A percentile compares a stretch with the other conserved stretches of the same genome.
phyloP scores from a whole-genome alignment of 2,888 invertebrate genomes.

The Campoletis raptor region DNA sequence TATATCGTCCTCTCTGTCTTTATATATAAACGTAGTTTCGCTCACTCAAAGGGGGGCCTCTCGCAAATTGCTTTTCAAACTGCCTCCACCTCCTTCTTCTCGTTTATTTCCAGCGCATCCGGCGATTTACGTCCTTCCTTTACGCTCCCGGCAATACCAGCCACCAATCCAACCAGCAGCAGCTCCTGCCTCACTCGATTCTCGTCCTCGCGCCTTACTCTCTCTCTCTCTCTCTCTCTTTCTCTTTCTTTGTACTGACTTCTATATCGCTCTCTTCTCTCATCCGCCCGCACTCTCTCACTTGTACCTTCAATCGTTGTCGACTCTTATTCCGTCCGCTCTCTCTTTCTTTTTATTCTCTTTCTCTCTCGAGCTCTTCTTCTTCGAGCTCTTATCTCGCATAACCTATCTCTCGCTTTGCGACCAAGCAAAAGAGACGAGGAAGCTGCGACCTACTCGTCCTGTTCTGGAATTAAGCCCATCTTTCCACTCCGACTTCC shows the following conservation, averaged over 20 bases:
- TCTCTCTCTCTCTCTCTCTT: conserved; percentile 37
- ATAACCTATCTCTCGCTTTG: conserved; percentile 55
- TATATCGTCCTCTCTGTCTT: neutral
- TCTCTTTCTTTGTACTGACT: conserved; percentile 28
- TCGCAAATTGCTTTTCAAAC: conserved; percentile 73
- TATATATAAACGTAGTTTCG: conserved; percentile 51
- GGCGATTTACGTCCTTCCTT: conserved; percentile 72
- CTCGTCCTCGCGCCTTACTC: conserved; percentile 50
- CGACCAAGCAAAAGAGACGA: conserved; percentile 52
- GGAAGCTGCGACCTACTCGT: conserved; percentile 54
- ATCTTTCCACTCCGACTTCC: conserved; percentile 61
- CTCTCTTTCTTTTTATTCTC: conserved; percentile 28
- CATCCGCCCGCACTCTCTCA: conserved; percentile 33
- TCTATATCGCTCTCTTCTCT: conserved; percentile 22
- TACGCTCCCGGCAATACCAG: conserved; percentile 59
- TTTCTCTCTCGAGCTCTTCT: conserved; percentile 29
- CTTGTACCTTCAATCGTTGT: conserved; percentile 56
- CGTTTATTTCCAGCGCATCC: conserved; percentile 74
- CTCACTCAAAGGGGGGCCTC: conserved; percentile 46
- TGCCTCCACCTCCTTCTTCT: conserved; percentile 72
- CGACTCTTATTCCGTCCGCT: conserved; percentile 13
- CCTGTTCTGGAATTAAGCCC: conserved; percentile 65
- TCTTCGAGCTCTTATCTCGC: conserved; percentile 50
- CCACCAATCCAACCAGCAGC: conserved; percentile 43
- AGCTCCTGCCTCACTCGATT: conserved; percentile 48